These are phyloP conservation scores for Merops nubicus DNA, from an alignment of 2,113 vertebrate genomes.

Conservation along the genomic window DNA sequence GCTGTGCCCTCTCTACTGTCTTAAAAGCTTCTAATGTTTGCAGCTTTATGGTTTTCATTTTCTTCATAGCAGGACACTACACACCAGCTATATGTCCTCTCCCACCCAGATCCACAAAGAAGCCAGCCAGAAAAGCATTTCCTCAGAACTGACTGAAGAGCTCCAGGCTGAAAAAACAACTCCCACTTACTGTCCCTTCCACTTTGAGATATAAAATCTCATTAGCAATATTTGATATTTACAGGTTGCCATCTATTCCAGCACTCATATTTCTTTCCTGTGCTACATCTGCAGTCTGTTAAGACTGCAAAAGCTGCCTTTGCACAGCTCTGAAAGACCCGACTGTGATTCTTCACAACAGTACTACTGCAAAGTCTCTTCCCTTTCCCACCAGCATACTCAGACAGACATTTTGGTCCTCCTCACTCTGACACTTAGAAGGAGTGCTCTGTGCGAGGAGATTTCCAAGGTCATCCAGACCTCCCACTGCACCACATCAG, in stretches of 20 bases:
- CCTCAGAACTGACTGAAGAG: background rate
- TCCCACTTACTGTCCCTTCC: background rate
- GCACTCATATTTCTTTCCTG: background rate
- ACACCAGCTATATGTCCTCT: background rate
- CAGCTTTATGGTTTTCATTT: background rate
- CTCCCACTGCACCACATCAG: background rate
- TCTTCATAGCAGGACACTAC: background rate
- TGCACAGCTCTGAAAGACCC: slow-evolving; percentile 14
- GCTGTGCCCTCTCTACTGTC: background rate
- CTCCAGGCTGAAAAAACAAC: background rate
- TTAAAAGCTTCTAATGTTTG: background rate
- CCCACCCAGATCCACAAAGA: background rate
- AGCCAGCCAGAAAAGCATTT: background rate
- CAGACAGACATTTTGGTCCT: background rate
- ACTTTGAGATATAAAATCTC: background rate
- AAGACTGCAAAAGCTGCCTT: background rate
- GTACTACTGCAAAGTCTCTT: background rate
- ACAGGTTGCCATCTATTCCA: slow-evolving; percentile 19
- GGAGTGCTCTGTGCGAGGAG: background rate
- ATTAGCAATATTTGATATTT: slow-evolving; percentile 2
- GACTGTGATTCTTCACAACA: background rate
- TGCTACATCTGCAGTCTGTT: slow-evolving; percentile 19
- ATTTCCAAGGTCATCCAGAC: slow-evolving; percentile 20
- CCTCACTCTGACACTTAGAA: background rate
- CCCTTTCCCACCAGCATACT: background rate